A percentile compares a stretch with the other conserved stretches of the same genome.
Evolutionary conservation across 2,113 vertebrate genomes (phyloP).

Genomic region (Hypanus sabinus): DNA sequence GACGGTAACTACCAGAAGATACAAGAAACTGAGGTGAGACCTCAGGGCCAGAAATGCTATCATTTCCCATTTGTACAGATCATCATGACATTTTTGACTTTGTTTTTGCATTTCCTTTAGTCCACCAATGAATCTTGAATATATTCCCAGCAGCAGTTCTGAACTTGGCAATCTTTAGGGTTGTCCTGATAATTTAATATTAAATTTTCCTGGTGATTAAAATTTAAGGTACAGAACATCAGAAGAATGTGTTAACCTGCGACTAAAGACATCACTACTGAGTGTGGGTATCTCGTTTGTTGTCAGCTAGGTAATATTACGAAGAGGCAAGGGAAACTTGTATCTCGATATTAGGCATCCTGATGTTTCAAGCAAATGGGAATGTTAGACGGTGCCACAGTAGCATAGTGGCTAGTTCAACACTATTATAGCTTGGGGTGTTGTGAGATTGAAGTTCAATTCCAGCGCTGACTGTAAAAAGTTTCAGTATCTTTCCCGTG

Average conservation of each 20-base stretch:
- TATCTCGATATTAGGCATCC: no score
- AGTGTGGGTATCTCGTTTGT: no score
- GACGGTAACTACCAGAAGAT: constrained; percentile 83
- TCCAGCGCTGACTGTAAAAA: no score
- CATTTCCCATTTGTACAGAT: neutral
- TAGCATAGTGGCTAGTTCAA: no score
- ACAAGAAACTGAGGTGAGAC: constrained; percentile 77
- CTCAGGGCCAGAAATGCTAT: constrained; percentile 17
- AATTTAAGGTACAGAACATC: neutral
- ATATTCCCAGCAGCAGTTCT: neutral
- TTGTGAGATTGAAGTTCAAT: no score
- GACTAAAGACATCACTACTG: neutral
- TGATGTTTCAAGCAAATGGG: no score
- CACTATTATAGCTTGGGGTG: no score
- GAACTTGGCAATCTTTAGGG: neutral
- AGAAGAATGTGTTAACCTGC: neutral
- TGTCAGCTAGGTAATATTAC: no score
- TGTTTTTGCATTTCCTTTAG: neutral
- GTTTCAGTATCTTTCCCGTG: no score
- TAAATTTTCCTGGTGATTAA: neutral
- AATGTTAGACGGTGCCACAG: no score
- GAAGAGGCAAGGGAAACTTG: no score
- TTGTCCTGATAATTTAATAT: neutral
- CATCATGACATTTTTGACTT: neutral
- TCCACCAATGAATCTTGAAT: neutral